Percentiles rank a stretch among this genome's conserved stretches.
These are phyloP conservation scores for Drosophila subquinaria DNA, from an alignment of 2,888 invertebrate species.

Conservation along the genomic window DNA sequence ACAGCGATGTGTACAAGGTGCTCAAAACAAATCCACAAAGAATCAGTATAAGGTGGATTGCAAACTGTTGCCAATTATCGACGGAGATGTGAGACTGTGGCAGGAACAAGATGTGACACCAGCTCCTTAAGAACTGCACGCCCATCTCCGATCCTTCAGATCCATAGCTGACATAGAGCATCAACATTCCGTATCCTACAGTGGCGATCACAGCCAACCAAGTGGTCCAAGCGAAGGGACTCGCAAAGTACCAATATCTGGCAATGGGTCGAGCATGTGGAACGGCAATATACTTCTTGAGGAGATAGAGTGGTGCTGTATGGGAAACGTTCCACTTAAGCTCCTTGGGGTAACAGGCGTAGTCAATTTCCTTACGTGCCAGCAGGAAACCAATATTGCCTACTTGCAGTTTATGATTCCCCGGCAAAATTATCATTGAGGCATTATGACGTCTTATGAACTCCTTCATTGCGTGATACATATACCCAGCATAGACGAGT, in stretches of 20 bases:
- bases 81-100: constrained; percentile 1
- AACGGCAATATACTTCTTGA: constrained; percentile 36
- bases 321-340: background rate
- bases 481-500: constrained; percentile 52
- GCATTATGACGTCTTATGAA: constrained; percentile 62
- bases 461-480: constrained; percentile 41
- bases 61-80: constrained; percentile 42
- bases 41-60: constrained; percentile 35
- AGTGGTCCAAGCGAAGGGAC: constrained; percentile 42
- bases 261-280: constrained; percentile 59
- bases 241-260: constrained; percentile 55
- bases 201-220: constrained; percentile 47
- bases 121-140: constrained; percentile 30
- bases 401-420: background rate
- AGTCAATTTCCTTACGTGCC: constrained; percentile 4
- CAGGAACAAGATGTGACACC: constrained; percentile 14
- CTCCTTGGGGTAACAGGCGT: constrained; percentile 10
- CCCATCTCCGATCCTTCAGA: constrained; percentile 24
- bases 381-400: background rate
- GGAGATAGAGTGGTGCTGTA: constrained; percentile 9
- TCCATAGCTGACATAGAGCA: constrained; percentile 23
- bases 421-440: constrained; percentile 10
- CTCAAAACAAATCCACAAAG: constrained; percentile 60
- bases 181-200: constrained; percentile 25
- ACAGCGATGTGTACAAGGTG: constrained; percentile 53